phyloP scores from a whole-genome alignment of 2,113 vertebrate species.

The Callipepla squamata region DNA sequence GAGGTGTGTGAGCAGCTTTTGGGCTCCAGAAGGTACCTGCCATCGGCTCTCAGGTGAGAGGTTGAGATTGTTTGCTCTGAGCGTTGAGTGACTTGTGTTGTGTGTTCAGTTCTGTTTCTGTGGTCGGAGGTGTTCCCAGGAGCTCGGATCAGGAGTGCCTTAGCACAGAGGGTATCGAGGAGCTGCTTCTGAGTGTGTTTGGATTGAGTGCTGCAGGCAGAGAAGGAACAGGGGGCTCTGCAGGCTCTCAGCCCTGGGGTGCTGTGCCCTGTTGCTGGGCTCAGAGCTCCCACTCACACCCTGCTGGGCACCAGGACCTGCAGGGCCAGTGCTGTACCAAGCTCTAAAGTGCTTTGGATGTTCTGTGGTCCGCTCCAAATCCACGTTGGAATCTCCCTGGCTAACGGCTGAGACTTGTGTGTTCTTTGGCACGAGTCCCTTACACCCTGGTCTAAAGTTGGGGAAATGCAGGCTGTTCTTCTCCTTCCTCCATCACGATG shows the following conservation, averaged over 20 bases:
- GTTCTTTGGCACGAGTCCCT: not conserved
- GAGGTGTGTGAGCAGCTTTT: not conserved
- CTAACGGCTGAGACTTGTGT: not conserved
- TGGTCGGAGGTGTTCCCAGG: not conserved
- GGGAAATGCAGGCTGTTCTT: not conserved
- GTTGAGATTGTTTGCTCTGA: not conserved
- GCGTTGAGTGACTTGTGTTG: rapidly evolving
- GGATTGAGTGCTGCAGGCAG: not conserved
- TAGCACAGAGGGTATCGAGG: rapidly evolving
- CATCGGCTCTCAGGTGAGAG: conserved; percentile 46
- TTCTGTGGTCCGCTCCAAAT: not conserved
- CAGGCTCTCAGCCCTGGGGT: not conserved
- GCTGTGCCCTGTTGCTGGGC: not conserved
- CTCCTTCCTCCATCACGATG: not conserved
- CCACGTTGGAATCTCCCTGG: not conserved
- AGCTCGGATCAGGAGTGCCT: not conserved
- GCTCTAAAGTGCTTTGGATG: not conserved
- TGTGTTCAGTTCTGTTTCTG: rapidly evolving
- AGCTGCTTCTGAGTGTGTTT: not conserved
- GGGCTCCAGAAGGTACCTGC: not conserved
- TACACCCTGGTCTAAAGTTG: not conserved
- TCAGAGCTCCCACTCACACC: rapidly evolving
- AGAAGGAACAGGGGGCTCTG: not conserved
- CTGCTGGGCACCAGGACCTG: rapidly evolving
- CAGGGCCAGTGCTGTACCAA: not conserved